Evolutionary conservation across 1,140 invertebrate genomes (phyloP).

Genomic region (Brachionus calyciflorus): DNA sequence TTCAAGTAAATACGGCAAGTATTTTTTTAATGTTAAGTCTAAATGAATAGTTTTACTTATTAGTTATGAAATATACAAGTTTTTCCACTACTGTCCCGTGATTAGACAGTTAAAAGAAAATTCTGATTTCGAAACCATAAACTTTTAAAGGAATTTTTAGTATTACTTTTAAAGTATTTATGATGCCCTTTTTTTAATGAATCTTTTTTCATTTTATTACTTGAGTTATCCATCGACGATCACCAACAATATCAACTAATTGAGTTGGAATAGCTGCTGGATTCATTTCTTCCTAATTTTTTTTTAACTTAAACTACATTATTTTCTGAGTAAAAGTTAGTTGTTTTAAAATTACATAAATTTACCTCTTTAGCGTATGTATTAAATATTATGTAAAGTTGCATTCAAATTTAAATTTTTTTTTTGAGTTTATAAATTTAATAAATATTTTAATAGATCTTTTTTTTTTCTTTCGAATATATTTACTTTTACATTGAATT

Average conservation of each 20-base stretch:
- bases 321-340: conserved; percentile 9
- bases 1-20: too few species aligned
- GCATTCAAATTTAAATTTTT: neutral
- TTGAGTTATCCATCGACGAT: conserved; percentile 67
- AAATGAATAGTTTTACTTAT: too few species aligned
- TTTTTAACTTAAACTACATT: neutral
- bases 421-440: neutral
- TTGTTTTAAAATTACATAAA: too few species aligned
- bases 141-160: too few species aligned
- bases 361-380: too few species aligned
- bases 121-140: too few species aligned
- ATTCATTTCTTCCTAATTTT: neutral
- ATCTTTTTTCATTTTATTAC: neutral
- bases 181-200: neutral
- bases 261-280: conserved; percentile 64
- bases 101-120: too few species aligned
- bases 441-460: neutral
- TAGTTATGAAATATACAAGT: too few species aligned
- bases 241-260: conserved; percentile 65
- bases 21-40: too few species aligned
- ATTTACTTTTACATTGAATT: too few species aligned
- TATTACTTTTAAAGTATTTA: neutral
- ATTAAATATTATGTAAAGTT: conserved; percentile 21
- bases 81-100: too few species aligned
- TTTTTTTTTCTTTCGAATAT: neutral